phyloP scores from a whole-genome alignment of 2,113 vertebrate genomes.

The Seriola aureovittata region DNA sequence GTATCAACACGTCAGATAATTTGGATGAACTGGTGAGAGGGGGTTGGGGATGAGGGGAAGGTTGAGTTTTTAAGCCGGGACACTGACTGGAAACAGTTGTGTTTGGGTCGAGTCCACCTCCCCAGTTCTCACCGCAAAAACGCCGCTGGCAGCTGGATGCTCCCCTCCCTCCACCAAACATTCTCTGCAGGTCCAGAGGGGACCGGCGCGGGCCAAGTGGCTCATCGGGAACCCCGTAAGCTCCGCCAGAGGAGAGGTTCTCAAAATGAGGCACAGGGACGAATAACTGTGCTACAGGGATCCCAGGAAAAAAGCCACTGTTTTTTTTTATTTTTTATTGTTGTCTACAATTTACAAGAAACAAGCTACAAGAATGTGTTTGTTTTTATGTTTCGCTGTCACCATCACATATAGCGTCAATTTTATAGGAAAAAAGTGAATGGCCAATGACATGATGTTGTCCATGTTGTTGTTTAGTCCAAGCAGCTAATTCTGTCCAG shows the following conservation, averaged over 20 bases:
- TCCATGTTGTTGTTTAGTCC: conserved; percentile 60
- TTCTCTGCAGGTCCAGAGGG: conserved; percentile 9
- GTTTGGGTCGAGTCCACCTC: conserved; percentile 67
- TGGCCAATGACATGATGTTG: conserved; percentile 34
- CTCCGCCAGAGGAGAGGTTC: not conserved
- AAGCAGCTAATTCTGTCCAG: conserved; percentile 69
- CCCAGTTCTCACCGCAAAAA: conserved; percentile 60
- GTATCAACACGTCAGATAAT: conserved; percentile 26
- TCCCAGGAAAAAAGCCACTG: not conserved
- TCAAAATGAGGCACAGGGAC: not conserved
- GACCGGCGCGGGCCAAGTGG: conserved; percentile 29
- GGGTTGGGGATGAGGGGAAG: not conserved
- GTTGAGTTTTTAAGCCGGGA: conserved; percentile 19
- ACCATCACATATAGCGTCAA: not conserved
- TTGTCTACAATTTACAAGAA: not conserved
- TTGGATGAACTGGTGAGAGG: conserved; percentile 9
- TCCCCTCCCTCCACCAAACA: conserved; percentile 28
- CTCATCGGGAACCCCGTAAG: conserved; percentile 20
- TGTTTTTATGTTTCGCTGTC: not conserved
- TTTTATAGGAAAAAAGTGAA: conserved; percentile 35
- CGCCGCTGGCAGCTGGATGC: conserved; percentile 34
- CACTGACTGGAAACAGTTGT: conserved; percentile 73
- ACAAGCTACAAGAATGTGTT: not conserved
- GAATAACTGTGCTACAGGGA: not conserved
- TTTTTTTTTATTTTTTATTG: not conserved